phyloP scores from a whole-genome alignment of 2,113 vertebrate species.

The Fukomys damarensis region DNA sequence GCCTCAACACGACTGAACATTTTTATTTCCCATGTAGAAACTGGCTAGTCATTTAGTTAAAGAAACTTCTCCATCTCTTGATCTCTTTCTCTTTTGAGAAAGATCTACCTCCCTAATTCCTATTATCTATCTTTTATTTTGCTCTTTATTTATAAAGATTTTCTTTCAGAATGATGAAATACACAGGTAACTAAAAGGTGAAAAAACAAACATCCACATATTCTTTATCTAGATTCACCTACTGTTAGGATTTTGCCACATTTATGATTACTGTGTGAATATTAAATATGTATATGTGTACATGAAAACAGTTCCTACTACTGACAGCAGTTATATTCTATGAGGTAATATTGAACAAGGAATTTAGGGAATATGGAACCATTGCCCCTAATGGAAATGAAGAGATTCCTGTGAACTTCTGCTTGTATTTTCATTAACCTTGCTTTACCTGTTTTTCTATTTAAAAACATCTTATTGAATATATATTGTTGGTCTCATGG shows the following conservation, averaged over 20 bases:
- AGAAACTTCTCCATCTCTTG: not conserved
- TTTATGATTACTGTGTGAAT: not conserved
- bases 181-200: not conserved
- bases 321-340: not conserved
- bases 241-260: not conserved
- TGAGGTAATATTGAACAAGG: not conserved
- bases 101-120: not conserved
- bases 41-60: not conserved
- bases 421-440: not conserved
- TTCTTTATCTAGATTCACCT: not conserved
- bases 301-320: not conserved
- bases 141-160: not conserved
- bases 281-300: not conserved
- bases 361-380: not conserved
- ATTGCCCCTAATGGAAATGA: not conserved
- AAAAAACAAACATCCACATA: not conserved
- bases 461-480: not conserved
- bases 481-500: not conserved
- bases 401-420: not conserved
- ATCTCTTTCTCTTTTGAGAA: not conserved
- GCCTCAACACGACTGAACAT: not conserved
- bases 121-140: not conserved
- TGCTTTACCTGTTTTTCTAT: not conserved
- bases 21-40: not conserved
- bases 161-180: constrained; percentile 27